Evolutionary conservation across 1,140 invertebrate genomes (phyloP).

Genomic region (Bombus vancouverensis): DNA sequence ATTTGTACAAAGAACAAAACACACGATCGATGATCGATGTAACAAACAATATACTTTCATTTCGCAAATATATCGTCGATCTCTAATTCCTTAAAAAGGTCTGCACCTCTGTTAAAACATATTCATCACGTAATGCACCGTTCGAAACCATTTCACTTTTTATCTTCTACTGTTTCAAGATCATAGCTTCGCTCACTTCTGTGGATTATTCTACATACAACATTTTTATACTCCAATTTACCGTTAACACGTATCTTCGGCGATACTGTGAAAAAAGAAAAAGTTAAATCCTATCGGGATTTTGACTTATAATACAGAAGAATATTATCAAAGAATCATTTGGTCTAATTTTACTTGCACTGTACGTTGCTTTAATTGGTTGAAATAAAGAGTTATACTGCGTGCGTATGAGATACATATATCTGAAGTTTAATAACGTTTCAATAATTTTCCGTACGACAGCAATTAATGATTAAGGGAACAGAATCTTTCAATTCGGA

Average conservation of each 20-base stretch:
- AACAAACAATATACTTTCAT: background rate
- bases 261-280: background rate
- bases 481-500: too few relatives aligned
- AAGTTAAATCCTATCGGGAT: background rate
- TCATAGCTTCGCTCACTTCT: background rate
- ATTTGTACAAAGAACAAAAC: background rate
- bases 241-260: background rate
- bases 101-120: too few relatives aligned
- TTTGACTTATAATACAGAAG: background rate
- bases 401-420: background rate
- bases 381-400: background rate
- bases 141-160: background rate
- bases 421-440: background rate
- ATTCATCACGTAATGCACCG: too few relatives aligned
- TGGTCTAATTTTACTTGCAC: too few relatives aligned
- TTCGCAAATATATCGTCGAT: background rate
- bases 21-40: too few relatives aligned
- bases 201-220: too few relatives aligned
- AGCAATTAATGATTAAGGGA: too few relatives aligned
- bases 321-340: background rate
- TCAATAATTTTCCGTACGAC: background rate
- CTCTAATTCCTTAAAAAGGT: background rate
- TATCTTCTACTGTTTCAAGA: background rate
- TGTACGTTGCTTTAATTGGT: background rate
- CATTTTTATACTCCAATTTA: background rate